A percentile compares a stretch with the other conserved stretches of the same genome.
Evolutionary conservation across 2,888 invertebrate genomes (phyloP).

Genomic region (Ennomos quercinarius): DNA sequence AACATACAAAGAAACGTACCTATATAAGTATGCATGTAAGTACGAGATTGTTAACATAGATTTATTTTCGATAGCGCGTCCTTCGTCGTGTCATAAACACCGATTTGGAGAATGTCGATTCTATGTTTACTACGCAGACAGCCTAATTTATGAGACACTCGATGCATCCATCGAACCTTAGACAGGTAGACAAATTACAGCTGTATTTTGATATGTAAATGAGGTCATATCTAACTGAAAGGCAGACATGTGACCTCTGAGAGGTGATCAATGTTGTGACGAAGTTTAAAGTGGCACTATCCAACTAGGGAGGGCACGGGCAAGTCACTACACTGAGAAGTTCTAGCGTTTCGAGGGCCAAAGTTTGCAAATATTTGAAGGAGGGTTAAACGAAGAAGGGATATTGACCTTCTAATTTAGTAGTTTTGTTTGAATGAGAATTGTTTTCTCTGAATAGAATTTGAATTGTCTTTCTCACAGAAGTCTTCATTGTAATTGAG

Average conservation of each 20-base stretch:
- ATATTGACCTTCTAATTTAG: constrained; percentile 30
- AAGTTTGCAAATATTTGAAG: constrained; percentile 35
- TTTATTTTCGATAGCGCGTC: not conserved
- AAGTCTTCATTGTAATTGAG: too few species aligned
- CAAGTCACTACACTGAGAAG: constrained; percentile 25
- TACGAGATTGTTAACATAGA: too few species aligned
- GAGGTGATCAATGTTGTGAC: constrained; percentile 33
- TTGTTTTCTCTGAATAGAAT: too few species aligned
- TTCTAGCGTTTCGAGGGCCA: constrained; percentile 17
- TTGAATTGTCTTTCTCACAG: too few species aligned
- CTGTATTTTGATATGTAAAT: constrained; percentile 14
- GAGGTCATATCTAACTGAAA: constrained; percentile 13
- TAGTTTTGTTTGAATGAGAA: constrained; percentile 23
- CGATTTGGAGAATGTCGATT: not conserved
- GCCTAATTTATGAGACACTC: too few species aligned
- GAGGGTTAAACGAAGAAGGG: constrained; percentile 29
- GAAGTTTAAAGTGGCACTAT: constrained; percentile 36
- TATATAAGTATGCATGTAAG: too few species aligned
- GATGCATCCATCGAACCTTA: too few species aligned
- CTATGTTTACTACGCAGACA: not conserved
- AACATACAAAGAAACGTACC: too few species aligned
- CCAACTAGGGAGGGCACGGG: constrained; percentile 7
- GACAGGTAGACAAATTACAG: not conserved
- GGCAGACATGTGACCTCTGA: constrained; percentile 32
- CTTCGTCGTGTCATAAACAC: not conserved